Percentiles rank a stretch among this genome's conserved stretches.
Conservation (phyloP, 2,113 vertebrate genomes). For the Aldabrachelys gigantea region DNA sequence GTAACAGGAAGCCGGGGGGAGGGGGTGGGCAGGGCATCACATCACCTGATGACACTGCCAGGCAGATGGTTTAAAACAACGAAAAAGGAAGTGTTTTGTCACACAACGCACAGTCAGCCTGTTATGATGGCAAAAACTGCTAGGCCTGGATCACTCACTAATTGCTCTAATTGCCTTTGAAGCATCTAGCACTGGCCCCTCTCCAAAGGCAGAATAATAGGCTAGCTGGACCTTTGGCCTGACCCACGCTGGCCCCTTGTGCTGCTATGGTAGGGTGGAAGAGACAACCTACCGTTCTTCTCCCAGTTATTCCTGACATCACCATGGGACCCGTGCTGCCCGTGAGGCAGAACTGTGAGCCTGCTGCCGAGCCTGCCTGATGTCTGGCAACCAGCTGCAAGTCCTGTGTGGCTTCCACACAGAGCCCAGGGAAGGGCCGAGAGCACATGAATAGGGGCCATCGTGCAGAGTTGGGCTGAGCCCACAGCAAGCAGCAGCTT, state of each 20-base stretch:
- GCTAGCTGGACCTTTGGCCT: neutral
- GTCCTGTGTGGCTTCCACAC: neutral
- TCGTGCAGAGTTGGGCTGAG: neutral
- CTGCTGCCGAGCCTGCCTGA: rapidly evolving
- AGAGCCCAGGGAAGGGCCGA: no score
- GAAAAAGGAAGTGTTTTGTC: no score
- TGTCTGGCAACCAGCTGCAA: neutral
- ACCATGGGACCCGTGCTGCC: no score
- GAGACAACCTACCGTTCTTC: neutral
- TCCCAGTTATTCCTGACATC: neutral
- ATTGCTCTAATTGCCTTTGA: neutral
- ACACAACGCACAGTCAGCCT: no score
- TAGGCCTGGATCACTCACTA: neutral
- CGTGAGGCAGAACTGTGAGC: neutral
- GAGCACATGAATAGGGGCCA: no score
- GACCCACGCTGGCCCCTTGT: rapidly evolving
- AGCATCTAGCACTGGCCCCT: no score
- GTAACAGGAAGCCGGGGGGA: rapidly evolving
- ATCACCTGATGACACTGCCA: no score
- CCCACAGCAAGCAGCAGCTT: neutral
- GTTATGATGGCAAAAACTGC: no score
- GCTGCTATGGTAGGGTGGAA: no score
- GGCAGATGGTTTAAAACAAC: no score
- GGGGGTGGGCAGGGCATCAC: no score
- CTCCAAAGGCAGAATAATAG: rapidly evolving